Evolutionary conservation across 2,888 invertebrate species (phyloP).

Genomic region (Harmothoe impar): DNA sequence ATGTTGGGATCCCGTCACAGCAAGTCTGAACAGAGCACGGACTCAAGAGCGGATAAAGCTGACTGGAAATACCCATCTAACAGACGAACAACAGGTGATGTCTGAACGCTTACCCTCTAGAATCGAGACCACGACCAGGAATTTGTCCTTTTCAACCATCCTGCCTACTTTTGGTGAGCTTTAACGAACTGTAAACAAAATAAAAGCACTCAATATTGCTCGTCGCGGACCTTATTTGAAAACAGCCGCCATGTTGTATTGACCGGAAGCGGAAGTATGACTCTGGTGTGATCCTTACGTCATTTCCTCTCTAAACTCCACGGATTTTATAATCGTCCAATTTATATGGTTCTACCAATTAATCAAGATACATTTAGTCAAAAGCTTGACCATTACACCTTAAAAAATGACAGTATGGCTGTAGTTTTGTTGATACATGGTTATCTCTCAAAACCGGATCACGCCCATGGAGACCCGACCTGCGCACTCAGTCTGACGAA

Average conservation of each 20-base stretch:
- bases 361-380: too few species aligned
- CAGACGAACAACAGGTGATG: not conserved
- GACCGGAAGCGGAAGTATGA: constrained; percentile 63
- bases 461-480: constrained; percentile 69
- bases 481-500: constrained; percentile 63
- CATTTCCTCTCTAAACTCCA: constrained; percentile 38
- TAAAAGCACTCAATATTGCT: not conserved
- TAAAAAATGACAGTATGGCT: not conserved
- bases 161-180: constrained; percentile 11
- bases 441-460: constrained; percentile 58
- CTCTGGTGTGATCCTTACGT: constrained; percentile 60
- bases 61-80: not conserved
- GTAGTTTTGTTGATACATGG: not conserved
- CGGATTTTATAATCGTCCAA: too few species aligned
- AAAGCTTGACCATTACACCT: too few species aligned
- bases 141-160: constrained; percentile 79
- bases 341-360: too few species aligned
- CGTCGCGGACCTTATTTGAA: constrained; percentile 62
- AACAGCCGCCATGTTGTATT: constrained; percentile 68
- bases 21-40: constrained; percentile 46
- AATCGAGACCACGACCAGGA: constrained; percentile 80
- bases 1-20: not conserved
- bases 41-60: not conserved
- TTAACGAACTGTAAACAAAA: not conserved
- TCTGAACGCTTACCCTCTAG: constrained; percentile 77